Evolutionary conservation across 2,888 invertebrate genomes (phyloP), one percentile per base, ranked within the genome.

Genomic region (Tetranychus piercei): DNA sequence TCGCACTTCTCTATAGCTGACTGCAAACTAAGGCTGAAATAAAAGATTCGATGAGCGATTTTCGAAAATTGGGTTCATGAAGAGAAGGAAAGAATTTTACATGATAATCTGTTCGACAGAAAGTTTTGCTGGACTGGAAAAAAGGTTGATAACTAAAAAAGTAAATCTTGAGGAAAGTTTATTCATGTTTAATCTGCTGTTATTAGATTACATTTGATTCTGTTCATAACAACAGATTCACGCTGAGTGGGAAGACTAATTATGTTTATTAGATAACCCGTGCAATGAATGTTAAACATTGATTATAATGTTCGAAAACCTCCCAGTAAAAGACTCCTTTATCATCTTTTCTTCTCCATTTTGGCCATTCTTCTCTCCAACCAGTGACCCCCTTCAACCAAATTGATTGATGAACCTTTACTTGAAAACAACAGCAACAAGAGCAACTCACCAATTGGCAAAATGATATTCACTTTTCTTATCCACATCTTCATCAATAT

Each of bases 301-400:
- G 34, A 34, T 34, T 34, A 34, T 55, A 15, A 55, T 15, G 55
- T 15, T 55, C 15, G 55, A 15, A 55, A 55, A 34, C 34, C 34
- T 34, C 55, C 55, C 15, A 20, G n/a, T 23, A 9, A 23, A 20
- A n/a, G 23, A 11, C 22, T 69, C 69, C 23, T 23, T n/a, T n/a
- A 15, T 69, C n/a, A 11, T n/a, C n/a, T n/a, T n/a, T 69, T 69
- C 69, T 23, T 69, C 69, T 69, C 69, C 11, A 20, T 20, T 65
- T 6, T 65, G 18, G 66, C 66, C 15, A 15, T 55, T 55, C 55
- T 15, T 55, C 55, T 55, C 15, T 55, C 9, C 55, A 9, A 55
- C 11, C 9, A 55, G 55, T 55, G 9, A 15, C 55, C 9, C 9
- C 55, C 55, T 55, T 15, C 5, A 15, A 20, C 23, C n/a, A 23